These are phyloP conservation scores for Sphaeramia orbicularis DNA, from an alignment of 2,797 vertebrate species.

Conservation along the genomic window DNA sequence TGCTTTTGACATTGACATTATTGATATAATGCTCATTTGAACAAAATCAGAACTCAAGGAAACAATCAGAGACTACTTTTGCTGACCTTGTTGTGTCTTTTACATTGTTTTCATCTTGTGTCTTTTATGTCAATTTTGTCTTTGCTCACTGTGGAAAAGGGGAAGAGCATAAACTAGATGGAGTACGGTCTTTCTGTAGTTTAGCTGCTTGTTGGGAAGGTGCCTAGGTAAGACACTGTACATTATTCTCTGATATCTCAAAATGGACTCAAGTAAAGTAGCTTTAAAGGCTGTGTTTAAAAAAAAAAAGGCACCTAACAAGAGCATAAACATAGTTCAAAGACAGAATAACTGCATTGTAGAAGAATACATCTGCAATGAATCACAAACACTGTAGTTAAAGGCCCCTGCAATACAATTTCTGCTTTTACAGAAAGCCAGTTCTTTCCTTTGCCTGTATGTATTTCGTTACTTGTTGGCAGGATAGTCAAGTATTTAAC, in stretches of 20 bases:
- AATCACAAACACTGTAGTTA: background rate
- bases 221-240: background rate
- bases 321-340: background rate
- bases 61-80: too few species aligned
- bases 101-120: too few species aligned
- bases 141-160: too few species aligned
- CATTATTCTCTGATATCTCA: background rate
- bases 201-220: too few species aligned
- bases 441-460: background rate
- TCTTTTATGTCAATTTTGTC: too few species aligned
- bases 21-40: too few species aligned
- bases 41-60: too few species aligned
- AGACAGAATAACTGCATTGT: background rate
- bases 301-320: background rate
- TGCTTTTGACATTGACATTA: too few species aligned
- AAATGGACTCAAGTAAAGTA: background rate
- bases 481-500: too few species aligned
- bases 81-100: too few species aligned
- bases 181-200: too few species aligned
- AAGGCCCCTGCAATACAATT: background rate
- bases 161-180: too few species aligned
- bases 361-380: background rate
- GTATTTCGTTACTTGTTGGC: background rate
- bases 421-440: background rate
- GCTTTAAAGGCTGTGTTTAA: background rate